Base-by-base conservation (phyloP, 2,113 vertebrate species). In the Chaetodon trifascialis region DNA sequence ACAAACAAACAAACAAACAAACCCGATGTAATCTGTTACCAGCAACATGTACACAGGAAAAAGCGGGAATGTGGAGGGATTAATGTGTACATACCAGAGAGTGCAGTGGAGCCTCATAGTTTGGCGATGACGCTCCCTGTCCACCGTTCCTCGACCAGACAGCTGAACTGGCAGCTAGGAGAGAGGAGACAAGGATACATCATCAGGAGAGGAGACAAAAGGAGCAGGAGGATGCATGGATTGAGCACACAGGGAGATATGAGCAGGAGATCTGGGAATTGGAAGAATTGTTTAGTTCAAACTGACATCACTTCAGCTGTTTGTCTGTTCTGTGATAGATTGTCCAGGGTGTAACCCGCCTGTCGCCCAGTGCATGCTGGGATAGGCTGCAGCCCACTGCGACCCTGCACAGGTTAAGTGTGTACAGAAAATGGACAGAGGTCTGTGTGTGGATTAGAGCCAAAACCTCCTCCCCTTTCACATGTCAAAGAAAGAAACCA, bases 131-230 rank as follows among this genome's bases (percentile, higher is more conserved):
- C 0, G 92, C 68, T 84, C 92, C 93, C 77, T 92, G 93, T 62
- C 87, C 92, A 4, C 92, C 93, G 2, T 93, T 94, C 77, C 93
- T 94, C 17, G 93, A 93, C 93, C 93, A 94, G 36, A 80, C 91
- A 68, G 91, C 90, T 71, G 93, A 93, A 79, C 92, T 92, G 83
- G 93, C 79, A 79, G 91, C 93, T 93, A 76, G 83, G 56, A 80
- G 7, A 83, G 38, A 90, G 59, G 54, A 80, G 34, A 81, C 11
- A 40, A 83, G 72, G 21, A 80, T 60, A 76, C 36, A 60, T 67
- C 1, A 52, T 81, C 19, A 82, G 17, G 42, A 64, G 21, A 42
- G 46, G 58, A 69, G 30, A 16, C 1, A 19, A 2, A 19, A 16
- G 30, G 30, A 30, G 3, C 25, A 30, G 66, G 55, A 4, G 7